Evolutionary conservation across 2,888 invertebrate species (phyloP), one percentile per base, ranked within the genome.

Genomic region (Lordiphosa andalusiaca): DNA sequence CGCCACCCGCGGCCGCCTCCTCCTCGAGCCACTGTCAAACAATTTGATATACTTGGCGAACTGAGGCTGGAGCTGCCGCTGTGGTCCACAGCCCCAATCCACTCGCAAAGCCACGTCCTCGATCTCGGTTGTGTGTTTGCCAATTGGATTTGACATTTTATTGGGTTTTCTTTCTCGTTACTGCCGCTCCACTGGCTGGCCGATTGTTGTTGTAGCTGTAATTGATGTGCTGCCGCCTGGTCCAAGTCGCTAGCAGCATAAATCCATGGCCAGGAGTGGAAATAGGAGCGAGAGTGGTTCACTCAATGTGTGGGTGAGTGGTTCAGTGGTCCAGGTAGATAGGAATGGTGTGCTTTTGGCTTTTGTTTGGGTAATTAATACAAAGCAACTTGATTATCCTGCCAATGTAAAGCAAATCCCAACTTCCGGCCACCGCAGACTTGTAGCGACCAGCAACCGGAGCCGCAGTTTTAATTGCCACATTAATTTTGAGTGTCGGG

Each of bases 121-220:
- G 46, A 25, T 35, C 51, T 33, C 41, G 36, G 10, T 40, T 39
- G 50, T 37, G 36, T 69, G 77, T 81, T 84, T 80, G 81, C 74
- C 80, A 84, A 80, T 80, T 84, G 81, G 74, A 81, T 81, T 84
- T 80, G 80, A 84, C 84, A 84, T 80, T 80, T 80, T 80, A 80
- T 80, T 80, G 84, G 84, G 84, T 81, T 84, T 84, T 65, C 67
- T 63, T 67, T 65, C 76, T 75, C 67, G 80, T 77, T 77, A 82
- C 80, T 77, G 83, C 76, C 77, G 83, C 80, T 75, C 54, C 57
- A 73, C 55, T 80, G 80, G 50, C 56, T 55, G 44, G 62, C 52
- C 53, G 70, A 59, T 65, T 53, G 58, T 55, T 64, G 50, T 36
- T 65, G 54, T 65, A 54, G 62, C 70, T 76, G 84, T 75, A 78